These are phyloP conservation scores for Calyptommatus sinebrachiatus DNA, from an alignment of 2,113 vertebrate genomes.

Conservation along the genomic window DNA sequence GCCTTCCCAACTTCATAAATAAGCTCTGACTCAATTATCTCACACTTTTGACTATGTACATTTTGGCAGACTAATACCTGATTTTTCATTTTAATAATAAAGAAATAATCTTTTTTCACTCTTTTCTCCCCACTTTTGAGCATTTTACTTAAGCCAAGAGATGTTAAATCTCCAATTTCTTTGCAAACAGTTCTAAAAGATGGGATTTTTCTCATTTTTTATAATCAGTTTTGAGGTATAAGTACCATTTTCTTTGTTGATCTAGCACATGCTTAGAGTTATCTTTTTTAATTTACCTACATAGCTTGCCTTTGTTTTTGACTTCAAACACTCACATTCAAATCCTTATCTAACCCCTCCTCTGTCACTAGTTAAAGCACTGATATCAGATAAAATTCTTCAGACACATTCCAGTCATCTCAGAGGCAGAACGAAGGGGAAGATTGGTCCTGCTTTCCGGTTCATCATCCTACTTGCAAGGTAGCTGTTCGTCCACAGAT, in stretches of 20 bases:
- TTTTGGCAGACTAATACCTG: not conserved
- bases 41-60: not conserved
- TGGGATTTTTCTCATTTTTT: constrained; percentile 32
- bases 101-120: not conserved
- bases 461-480: constrained; percentile 49
- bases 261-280: constrained; percentile 56
- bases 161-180: not conserved
- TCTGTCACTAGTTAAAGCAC: constrained; percentile 42
- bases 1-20: constrained; percentile 2
- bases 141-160: constrained; percentile 28
- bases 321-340: constrained; percentile 51
- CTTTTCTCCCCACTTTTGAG: constrained; percentile 7
- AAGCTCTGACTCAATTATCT: constrained; percentile 3
- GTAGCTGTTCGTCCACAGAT: constrained; percentile 28
- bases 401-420: constrained; percentile 32
- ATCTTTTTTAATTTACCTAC: constrained; percentile 1
- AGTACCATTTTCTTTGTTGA: constrained; percentile 59
- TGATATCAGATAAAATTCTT: constrained; percentile 39
- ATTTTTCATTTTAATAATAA: constrained; percentile 22
- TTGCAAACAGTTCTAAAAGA: constrained; percentile 25
- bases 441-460: constrained; percentile 44
- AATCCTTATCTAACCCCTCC: constrained; percentile 26
- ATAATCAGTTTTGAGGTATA: constrained; percentile 59
- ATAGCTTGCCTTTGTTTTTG: constrained; percentile 45
- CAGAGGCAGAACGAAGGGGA: constrained; percentile 38